Evolutionary conservation across 2,888 invertebrate species (phyloP), one percentile per base, ranked within the genome.

Genomic region (Auanema sp.): DNA sequence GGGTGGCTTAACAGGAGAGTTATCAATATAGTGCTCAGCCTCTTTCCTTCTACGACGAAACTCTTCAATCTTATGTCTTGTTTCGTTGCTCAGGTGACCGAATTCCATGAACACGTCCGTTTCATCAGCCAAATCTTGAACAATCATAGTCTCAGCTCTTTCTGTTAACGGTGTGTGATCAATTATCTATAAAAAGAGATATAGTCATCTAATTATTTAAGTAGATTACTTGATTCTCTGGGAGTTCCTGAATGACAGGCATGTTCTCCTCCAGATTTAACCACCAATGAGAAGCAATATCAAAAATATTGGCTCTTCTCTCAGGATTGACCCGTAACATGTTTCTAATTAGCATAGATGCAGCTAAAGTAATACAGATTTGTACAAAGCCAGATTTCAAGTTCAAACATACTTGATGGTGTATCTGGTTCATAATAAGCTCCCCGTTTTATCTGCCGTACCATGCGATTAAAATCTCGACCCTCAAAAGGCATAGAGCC

Each of bases 401-500:
- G 33, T 43, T 33, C 33, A 33, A 41, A 66, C 71, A 56, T 12
- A 77, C 75, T 76, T 40, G 96, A 94, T 51, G 93, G 93, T 79
- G 89, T 91, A 81, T 92, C 91, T 53, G 97, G 97, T 86, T 97
- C 96, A 84, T 92, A 95, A 85, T 96, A 98, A 85, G 95, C 94
- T 5, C 96, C 96, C 84, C 92, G 91, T 79, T 95, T 94, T 84
- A 97, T 97, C 87, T 96, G 95, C 84, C 92, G 91, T 71, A 95
- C 94, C 83, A 98, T 89, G 81, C 92, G 89, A 86, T 94, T 94
- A 86, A 97, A 97, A 87, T 97, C 95, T 47, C 74, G 92, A 67
- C 97, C 97, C 87, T 97, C 97, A 85, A 97, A 97, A 59, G 89
- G 98, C 98, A 98, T 98, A 72, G 96, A 94, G 78, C 97, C 97